phyloP scores from a whole-genome alignment of 2,797 vertebrate genomes.

The Myiotriccus ornatus region DNA sequence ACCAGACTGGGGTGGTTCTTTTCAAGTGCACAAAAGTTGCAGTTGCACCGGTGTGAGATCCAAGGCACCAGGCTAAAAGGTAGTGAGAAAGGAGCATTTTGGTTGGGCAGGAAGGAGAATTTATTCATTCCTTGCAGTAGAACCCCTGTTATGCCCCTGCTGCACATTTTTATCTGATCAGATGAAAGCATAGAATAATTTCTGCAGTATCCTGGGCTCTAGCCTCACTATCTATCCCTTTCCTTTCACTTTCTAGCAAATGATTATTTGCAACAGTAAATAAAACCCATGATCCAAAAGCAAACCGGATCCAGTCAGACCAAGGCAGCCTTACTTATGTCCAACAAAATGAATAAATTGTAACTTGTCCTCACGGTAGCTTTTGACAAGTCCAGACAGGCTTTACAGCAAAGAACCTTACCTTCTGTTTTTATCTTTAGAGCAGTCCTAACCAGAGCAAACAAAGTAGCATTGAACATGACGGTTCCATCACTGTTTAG shows the following conservation, averaged over 20 bases:
- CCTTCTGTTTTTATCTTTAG: slow-evolving; percentile 99
- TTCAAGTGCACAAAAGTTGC: neutral
- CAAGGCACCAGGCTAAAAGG: neutral
- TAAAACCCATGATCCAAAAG: neutral
- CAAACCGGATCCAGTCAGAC: neutral
- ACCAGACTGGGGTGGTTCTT: neutral
- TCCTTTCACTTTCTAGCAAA: neutral
- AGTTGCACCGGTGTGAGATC: neutral
- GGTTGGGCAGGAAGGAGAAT: neutral
- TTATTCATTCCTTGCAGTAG: neutral
- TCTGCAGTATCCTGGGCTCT: neutral
- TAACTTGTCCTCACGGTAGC: neutral
- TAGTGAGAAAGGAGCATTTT: neutral
- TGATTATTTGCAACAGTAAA: neutral
- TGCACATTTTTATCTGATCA: neutral
- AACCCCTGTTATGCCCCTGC: neutral
- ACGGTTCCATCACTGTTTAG: slow-evolving; percentile 95
- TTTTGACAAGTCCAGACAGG: neutral
- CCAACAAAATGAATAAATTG: neutral
- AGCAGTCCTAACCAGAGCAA: slow-evolving; percentile 96
- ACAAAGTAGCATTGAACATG: slow-evolving; percentile 98
- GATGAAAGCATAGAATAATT: neutral
- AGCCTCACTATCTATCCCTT: neutral
- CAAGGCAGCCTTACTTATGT: neutral
- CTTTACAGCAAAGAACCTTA: slow-evolving; percentile 54